Percentiles rank a stretch among this genome's conserved stretches.
Evolutionary conservation across 2,797 vertebrate species (phyloP).

Genomic region (Galaxias olidus): DNA sequence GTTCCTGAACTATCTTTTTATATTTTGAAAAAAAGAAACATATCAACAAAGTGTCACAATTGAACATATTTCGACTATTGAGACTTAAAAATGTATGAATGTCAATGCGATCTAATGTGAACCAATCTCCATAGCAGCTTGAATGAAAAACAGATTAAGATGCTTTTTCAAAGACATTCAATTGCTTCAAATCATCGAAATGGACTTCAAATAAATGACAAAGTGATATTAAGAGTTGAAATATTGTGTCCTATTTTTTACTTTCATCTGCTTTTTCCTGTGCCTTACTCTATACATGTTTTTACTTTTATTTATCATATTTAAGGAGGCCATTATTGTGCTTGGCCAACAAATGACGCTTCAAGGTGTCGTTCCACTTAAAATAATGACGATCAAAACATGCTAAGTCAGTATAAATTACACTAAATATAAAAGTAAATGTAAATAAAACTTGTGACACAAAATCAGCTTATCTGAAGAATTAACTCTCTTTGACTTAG

Average conservation of each 20-base stretch:
- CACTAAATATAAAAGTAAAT: too few relatives aligned
- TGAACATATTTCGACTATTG: conserved; percentile 75
- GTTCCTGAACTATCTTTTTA: conserved; percentile 81
- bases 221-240: conserved; percentile 48
- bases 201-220: conserved; percentile 72
- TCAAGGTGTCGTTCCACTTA: too few relatives aligned
- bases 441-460: too few relatives aligned
- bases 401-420: too few relatives aligned
- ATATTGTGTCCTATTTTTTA: conserved; percentile 50
- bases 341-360: too few relatives aligned
- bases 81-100: conserved; percentile 80
- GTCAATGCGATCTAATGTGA: conserved; percentile 74
- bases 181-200: conserved; percentile 71
- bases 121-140: conserved; percentile 74
- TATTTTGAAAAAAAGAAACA: conserved; percentile 78
- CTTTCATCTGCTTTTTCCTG: background rate
- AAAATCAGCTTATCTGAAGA: too few relatives aligned
- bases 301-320: too few relatives aligned
- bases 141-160: conserved; percentile 70
- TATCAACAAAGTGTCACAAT: conserved; percentile 79
- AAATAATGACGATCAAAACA: too few relatives aligned
- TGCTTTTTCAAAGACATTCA: conserved; percentile 71
- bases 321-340: too few relatives aligned
- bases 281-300: too few relatives aligned
- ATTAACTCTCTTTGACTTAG: too few relatives aligned